These are phyloP conservation scores for Ectemnius continuus DNA, from an alignment of 2,888 invertebrate genomes.

Conservation along the genomic window DNA sequence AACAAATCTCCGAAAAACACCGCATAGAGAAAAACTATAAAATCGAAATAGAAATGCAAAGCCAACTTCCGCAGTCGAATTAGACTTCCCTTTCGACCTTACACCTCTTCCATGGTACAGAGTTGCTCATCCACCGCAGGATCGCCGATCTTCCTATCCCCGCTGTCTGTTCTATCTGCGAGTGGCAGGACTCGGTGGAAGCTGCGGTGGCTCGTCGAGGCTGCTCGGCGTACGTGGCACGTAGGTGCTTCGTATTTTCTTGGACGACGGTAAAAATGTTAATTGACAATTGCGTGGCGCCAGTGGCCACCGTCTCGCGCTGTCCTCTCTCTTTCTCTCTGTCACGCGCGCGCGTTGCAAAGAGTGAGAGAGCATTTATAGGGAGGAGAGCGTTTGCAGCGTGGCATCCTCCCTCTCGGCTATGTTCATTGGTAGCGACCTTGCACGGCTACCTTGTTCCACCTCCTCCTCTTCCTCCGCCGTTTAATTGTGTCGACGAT, in stretches of 20 bases:
- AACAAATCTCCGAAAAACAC: no score
- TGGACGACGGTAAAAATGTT: conserved; percentile 75
- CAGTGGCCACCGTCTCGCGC: conserved; percentile 65
- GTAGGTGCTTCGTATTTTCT: conserved; percentile 69
- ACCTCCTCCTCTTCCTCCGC: no score
- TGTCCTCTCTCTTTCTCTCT: no score
- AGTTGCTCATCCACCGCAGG: no score
- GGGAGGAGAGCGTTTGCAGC: conserved; percentile 7
- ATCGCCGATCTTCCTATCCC: no score
- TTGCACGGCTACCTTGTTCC: conserved; percentile 27
- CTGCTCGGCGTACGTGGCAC: conserved; percentile 56
- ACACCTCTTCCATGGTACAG: no score
- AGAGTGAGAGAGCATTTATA: background rate
- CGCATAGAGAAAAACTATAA: no score
- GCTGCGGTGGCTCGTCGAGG: conserved; percentile 45
- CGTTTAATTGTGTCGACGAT: conserved; percentile 46
- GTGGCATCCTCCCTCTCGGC: conserved; percentile 20
- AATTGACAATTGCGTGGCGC: conserved; percentile 77
- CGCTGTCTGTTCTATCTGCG: background rate
- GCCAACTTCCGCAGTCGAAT: no score
- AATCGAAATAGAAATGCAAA: no score
- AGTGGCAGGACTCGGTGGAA: conserved; percentile 8
- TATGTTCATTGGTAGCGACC: conserved; percentile 36
- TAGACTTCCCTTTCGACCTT: no score
- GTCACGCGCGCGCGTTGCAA: no score